Evolutionary conservation across 2,888 invertebrate species (phyloP), one percentile per base, ranked within the genome.

Genomic region (Alcis repandata): DNA sequence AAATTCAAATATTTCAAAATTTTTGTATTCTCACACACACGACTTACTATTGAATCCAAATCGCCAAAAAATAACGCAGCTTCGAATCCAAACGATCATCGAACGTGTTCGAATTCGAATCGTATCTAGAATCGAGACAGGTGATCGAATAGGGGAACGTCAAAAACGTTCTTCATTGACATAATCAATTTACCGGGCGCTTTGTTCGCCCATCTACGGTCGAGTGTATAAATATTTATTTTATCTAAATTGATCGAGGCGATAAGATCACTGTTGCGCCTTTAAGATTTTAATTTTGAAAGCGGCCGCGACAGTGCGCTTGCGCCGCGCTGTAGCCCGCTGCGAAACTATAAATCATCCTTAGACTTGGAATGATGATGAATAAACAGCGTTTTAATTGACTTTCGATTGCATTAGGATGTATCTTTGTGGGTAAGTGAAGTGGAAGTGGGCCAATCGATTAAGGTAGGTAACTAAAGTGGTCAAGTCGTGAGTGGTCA

Each of bases 211-310:
- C 88, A 89, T 91, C 90, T 85, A 86, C 87, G 85, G 86, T 84
- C 85, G 85, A 88, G 87, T 89, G 89, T 92, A 93, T 92, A 93
- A 92, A 93, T 93, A 93, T 93, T 93, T 93, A 91, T 92, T 93
- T 92, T 93, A 93, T 93, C 92, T 93, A 92, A 92, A 93, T 92
- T 90, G 93, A 93, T 93, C 93, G 88, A 89, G 80, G 71, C 79
- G 89, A 92, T 93, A 92, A 92, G 91, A 92, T 92, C 92, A 86
- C 90, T 85, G 87, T 85, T 81, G 85, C 83, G 84, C 82, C 82
- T 85, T 87, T 89, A 90, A 83, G 85, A 86, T 89, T 93, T 93
- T 92, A 93, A 92, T 91, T 92, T 88, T 87, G 89, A 88, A 89
- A 88, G 87, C 84, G 85, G 79, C 82, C 87, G 88, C 89, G 92